Evolutionary conservation across 35 echinoderm and acorn worm genomes (phyloP).

Genomic region (Anneissia japonica): DNA sequence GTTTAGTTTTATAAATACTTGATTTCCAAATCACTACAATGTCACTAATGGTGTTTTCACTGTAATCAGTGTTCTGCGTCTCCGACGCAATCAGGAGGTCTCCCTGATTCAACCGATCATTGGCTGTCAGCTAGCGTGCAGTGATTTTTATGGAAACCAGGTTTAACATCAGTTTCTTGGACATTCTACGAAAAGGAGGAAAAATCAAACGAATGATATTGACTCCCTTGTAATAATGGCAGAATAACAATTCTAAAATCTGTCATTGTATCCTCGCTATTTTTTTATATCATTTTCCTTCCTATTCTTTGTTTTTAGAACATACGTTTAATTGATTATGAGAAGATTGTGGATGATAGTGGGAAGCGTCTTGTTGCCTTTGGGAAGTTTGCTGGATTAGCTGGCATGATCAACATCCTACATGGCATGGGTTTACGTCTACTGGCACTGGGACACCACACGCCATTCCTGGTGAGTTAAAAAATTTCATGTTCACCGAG

Average conservation of each 20-base stretch:
- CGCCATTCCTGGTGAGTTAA: slow-evolving; percentile 86
- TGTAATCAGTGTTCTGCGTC: background rate
- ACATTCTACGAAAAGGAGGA: too few species aligned
- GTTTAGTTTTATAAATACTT: background rate
- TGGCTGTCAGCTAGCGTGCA: too few species aligned
- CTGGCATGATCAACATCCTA: slow-evolving; percentile 89
- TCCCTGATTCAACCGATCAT: too few species aligned
- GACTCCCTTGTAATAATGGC: too few species aligned
- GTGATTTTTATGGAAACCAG: too few species aligned
- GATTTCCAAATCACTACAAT: background rate
- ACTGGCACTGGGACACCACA: slow-evolving; percentile 80
- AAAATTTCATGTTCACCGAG: too few species aligned
- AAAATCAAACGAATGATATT: too few species aligned
- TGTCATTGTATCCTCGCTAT: too few species aligned
- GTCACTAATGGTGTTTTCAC: background rate
- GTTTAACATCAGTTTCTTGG: too few species aligned
- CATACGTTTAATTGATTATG: slow-evolving; percentile 85
- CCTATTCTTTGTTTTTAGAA: too few species aligned
- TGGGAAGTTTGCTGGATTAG: slow-evolving; percentile 92
- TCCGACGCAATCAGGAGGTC: background rate
- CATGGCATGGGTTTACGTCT: slow-evolving; percentile 89
- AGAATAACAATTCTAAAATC: too few species aligned
- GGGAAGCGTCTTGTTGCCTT: slow-evolving; percentile 87
- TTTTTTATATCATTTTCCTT: too few species aligned
- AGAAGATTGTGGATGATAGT: slow-evolving; percentile 83